phyloP scores from a whole-genome alignment of 1,140 invertebrate species.

The Choristoneura fumiferana region DNA sequence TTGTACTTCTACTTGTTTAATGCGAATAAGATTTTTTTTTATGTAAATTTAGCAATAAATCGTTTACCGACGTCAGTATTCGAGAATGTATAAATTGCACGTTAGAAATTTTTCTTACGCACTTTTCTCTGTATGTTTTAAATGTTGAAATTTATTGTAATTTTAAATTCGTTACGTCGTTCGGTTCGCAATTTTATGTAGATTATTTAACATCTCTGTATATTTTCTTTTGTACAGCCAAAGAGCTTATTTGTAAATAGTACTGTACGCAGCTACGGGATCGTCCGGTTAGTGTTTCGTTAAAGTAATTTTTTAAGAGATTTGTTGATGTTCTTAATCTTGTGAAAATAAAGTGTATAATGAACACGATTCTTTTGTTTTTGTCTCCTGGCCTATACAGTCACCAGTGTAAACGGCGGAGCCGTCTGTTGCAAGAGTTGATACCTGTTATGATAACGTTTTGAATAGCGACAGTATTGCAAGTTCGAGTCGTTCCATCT shows the following conservation, averaged over 20 bases:
- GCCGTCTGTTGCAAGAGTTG: no score
- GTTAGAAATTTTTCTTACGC: conserved; percentile 15
- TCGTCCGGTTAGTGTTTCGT: conserved; percentile 63
- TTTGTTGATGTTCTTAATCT: conserved; percentile 76
- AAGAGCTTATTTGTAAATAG: conserved; percentile 72
- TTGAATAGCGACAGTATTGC: no score
- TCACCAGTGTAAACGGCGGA: no score
- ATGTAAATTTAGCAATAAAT: conserved; percentile 40
- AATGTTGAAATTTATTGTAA: conserved; percentile 70
- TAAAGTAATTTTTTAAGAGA: conserved; percentile 74
- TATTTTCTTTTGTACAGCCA: conserved; percentile 70
- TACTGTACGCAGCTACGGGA: conserved; percentile 33
- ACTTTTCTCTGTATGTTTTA: conserved; percentile 37
- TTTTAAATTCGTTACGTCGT: conserved; percentile 67
- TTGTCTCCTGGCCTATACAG: no score
- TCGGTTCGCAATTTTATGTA: conserved; percentile 57
- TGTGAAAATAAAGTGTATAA: conserved; percentile 68
- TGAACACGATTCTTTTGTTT: conserved; percentile 36
- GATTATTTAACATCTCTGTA: conserved; percentile 48
- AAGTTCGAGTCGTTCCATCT: no score
- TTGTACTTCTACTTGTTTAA: conserved; percentile 1
- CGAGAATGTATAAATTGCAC: conserved; percentile 37
- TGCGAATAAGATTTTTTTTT: conserved; percentile 23
- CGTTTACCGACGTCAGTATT: conserved; percentile 60
- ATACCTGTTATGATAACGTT: no score